phyloP scores from a whole-genome alignment of 2,113 vertebrate species.

The Corythornis vintsioides region DNA sequence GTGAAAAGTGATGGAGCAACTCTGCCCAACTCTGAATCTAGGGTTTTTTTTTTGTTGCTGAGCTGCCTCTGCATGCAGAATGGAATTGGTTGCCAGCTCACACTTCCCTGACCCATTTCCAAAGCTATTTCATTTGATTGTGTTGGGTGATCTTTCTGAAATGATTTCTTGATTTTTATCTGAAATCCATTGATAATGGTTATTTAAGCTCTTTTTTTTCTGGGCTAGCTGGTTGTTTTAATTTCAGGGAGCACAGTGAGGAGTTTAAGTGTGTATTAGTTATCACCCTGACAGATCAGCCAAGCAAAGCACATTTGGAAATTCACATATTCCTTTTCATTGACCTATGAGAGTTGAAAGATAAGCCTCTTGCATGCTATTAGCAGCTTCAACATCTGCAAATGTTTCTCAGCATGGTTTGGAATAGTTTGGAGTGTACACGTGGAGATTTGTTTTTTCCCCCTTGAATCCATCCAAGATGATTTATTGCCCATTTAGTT shows the following conservation, averaged over 20 bases:
- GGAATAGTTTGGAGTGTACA: neutral
- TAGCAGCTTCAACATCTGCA: slow-evolving; percentile 33
- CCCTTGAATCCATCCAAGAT: neutral
- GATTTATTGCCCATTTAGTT: neutral
- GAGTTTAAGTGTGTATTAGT: slow-evolving; percentile 54
- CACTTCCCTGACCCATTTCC: neutral
- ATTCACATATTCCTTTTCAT: slow-evolving; percentile 36
- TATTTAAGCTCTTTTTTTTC: slow-evolving; percentile 25
- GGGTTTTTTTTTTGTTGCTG: neutral
- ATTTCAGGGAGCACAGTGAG: slow-evolving; percentile 50
- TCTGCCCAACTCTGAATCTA: neutral
- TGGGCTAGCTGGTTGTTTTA: slow-evolving; percentile 40
- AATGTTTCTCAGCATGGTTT: neutral
- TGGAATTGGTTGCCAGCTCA: neutral
- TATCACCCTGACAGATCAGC: slow-evolving; percentile 58
- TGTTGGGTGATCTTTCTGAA: slow-evolving; percentile 29
- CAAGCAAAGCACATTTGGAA: slow-evolving; percentile 44
- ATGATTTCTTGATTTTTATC: slow-evolving; percentile 64
- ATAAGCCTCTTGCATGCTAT: slow-evolving; percentile 26
- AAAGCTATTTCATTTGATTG: neutral
- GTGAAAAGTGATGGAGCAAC: neutral
- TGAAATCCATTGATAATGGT: slow-evolving; percentile 59
- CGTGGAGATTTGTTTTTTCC: neutral
- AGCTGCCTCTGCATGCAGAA: neutral
- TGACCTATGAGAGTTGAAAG: slow-evolving; percentile 54